phyloP scores from a whole-genome alignment of 2,797 vertebrate species.

The Fundulus diaphanus region DNA sequence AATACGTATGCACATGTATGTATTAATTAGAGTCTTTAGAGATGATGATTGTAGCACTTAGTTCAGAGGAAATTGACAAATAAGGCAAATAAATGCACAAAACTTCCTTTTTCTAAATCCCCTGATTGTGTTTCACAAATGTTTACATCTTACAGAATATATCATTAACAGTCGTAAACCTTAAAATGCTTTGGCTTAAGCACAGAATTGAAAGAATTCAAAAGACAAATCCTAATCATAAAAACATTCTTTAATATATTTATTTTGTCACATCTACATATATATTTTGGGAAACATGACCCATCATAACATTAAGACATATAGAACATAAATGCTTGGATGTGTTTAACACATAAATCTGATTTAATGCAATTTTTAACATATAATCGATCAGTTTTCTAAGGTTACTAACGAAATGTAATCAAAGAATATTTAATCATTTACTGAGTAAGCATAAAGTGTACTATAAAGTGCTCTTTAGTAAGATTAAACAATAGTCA shows the following conservation, averaged over 20 bases:
- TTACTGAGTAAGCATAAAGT: not conserved
- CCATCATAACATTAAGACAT: slow-evolving; percentile 4
- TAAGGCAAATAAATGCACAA: not conserved
- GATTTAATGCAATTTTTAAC: not conserved
- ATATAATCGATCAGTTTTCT: not conserved
- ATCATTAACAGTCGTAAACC: not conserved
- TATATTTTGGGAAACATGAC: not conserved
- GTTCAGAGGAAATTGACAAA: not conserved
- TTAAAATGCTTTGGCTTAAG: not conserved
- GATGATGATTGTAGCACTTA: not conserved
- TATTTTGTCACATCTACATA: not conserved
- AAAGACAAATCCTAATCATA: not conserved
- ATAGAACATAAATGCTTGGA: slow-evolving; percentile 11
- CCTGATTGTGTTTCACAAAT: not conserved
- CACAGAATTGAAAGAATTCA: not conserved
- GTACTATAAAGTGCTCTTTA: slow-evolving; percentile 29
- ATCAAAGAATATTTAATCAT: not conserved
- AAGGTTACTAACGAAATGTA: slow-evolving; percentile 16
- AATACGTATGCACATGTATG: not conserved
- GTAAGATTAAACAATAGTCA: slow-evolving; percentile 13
- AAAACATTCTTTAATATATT: not conserved
- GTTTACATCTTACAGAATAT: not conserved
- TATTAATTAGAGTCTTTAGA: not conserved
- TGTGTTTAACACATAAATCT: not conserved
- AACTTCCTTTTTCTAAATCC: not conserved